A percentile compares a stretch with the other conserved stretches of the same genome.
phyloP scores from a whole-genome alignment of 2,888 invertebrate genomes.

The Bellardia pandia region DNA sequence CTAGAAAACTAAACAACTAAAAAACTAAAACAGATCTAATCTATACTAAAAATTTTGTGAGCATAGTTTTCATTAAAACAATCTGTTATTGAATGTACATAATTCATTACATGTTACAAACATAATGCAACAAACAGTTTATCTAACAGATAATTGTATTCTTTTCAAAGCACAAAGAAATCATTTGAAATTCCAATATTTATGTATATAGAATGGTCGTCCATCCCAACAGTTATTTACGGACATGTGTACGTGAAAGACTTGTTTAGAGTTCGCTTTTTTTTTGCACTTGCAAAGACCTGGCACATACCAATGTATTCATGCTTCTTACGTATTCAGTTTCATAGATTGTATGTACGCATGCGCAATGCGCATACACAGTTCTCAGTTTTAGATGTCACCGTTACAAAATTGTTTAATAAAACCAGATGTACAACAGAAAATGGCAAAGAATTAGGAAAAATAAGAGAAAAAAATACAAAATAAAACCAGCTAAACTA shows the following conservation, averaged over 20 bases:
- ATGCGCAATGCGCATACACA: conserved; percentile 35
- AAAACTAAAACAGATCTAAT: no score
- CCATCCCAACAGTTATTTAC: conserved; percentile 23
- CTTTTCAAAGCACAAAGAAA: not conserved
- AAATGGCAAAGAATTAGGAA: conserved; percentile 42
- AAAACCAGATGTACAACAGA: conserved; percentile 17
- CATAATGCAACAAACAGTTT: not conserved
- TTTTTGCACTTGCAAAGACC: conserved; percentile 17
- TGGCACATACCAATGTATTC: conserved; percentile 4
- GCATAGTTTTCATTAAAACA: no score
- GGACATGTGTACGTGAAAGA: not conserved
- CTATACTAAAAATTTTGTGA: no score
- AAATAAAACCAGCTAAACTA: conserved; percentile 1
- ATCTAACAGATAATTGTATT: not conserved
- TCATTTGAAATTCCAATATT: conserved; percentile 4
- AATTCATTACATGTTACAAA: no score
- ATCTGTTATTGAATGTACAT: no score
- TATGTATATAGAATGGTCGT: not conserved
- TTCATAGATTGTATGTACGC: conserved; percentile 33
- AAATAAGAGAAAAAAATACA: conserved; percentile 23
- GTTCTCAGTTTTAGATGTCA: conserved; percentile 49
- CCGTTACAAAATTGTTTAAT: conserved; percentile 48
- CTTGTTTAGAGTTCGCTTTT: not conserved
- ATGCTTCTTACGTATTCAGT: conserved; percentile 6
- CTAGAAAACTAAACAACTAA: no score